Conservation (phyloP, 1,140 invertebrate genomes). For the Bombyx mandarina region DNA sequence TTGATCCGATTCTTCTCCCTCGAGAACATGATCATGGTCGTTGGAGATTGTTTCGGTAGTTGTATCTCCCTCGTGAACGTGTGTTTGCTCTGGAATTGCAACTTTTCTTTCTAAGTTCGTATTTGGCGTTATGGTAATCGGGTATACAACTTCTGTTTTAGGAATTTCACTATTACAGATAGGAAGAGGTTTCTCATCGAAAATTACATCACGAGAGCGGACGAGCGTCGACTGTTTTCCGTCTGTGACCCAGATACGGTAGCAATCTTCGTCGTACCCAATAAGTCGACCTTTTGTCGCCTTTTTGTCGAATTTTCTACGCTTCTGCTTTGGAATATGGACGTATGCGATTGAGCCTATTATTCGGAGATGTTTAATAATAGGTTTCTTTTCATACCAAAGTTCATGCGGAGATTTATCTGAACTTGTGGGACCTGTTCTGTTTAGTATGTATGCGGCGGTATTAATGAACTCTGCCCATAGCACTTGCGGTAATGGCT, state of each 20-base stretch:
- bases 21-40: no score
- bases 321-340: slow-evolving; percentile 18
- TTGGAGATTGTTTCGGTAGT: no score
- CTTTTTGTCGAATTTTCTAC: slow-evolving; percentile 16
- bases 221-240: slow-evolving; percentile 4
- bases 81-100: no score
- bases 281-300: slow-evolving; percentile 24
- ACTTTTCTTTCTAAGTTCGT: no score
- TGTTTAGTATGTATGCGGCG: slow-evolving; percentile 45
- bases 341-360: slow-evolving; percentile 14
- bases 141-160: no score
- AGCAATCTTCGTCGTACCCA: slow-evolving; percentile 22
- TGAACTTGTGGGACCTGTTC: slow-evolving; percentile 22
- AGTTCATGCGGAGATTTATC: slow-evolving; percentile 17
- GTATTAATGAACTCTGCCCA: slow-evolving; percentile 56
- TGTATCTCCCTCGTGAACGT: no score
- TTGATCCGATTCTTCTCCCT: no score
- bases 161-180: no score
- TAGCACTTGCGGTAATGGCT: slow-evolving; percentile 26
- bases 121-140: no score
- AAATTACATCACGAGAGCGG: no score
- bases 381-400: slow-evolving; percentile 12
- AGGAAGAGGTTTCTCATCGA: no score
- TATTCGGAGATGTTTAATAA: slow-evolving; percentile 10
- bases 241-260: no score